Conservation (phyloP, 2,113 vertebrate genomes). For the Gymnogyps californianus region DNA sequence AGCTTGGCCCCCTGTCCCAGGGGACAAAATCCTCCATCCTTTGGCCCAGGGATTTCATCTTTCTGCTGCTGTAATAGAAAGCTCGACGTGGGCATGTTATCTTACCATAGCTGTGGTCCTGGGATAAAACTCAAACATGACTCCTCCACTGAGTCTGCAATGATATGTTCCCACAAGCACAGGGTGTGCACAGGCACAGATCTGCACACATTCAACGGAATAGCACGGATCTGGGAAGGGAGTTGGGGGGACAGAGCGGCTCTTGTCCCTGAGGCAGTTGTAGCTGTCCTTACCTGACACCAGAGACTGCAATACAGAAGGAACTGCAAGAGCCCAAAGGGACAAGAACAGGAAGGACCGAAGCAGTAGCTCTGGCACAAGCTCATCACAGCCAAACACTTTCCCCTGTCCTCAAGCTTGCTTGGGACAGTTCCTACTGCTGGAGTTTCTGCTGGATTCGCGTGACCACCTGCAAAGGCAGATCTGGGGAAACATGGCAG, state of each 20-base stretch:
- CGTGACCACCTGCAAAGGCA: not conserved
- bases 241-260: not conserved
- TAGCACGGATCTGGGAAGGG: not conserved
- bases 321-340: not conserved
- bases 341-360: not conserved
- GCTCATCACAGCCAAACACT: not conserved
- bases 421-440: not conserved
- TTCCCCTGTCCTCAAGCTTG: not conserved
- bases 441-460: not conserved
- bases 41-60: not conserved
- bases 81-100: not conserved
- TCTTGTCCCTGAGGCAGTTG: not conserved
- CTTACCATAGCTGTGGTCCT: not conserved
- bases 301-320: not conserved
- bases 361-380: not conserved
- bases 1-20: not conserved
- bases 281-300: not conserved
- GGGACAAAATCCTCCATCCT: not conserved
- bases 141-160: not conserved
- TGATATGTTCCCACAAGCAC: fast-evolving
- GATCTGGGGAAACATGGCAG: not conserved
- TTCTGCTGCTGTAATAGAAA: not conserved
- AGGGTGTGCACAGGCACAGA: not conserved
- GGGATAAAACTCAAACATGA: not conserved
- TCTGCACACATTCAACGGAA: not conserved